Evolutionary conservation across 1,140 invertebrate species (phyloP).

Genomic region (Drosophila miranda): DNA sequence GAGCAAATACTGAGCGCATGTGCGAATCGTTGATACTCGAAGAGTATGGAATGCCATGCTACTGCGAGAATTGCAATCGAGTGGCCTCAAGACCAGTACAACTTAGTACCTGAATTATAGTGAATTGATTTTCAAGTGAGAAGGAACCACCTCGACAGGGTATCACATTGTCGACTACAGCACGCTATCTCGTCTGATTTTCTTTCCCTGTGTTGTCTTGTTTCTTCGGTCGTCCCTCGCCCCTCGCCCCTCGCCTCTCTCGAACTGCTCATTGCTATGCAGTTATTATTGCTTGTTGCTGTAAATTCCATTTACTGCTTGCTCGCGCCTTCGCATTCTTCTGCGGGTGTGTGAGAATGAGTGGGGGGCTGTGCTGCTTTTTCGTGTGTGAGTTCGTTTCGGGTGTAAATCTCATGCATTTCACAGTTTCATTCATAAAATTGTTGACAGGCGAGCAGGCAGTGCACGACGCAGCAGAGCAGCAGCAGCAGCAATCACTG

Average conservation of each 20-base stretch:
- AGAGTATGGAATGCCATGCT: too few species aligned
- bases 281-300: conserved; percentile 34
- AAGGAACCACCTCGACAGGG: too few species aligned
- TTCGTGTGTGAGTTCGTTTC: background rate
- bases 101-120: too few species aligned
- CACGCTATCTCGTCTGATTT: conserved; percentile 2
- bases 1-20: conserved; percentile 40
- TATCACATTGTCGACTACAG: too few species aligned
- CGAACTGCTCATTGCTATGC: too few species aligned
- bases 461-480: conserved; percentile 2
- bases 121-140: too few species aligned
- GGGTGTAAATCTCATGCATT: conserved; percentile 31
- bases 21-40: conserved; percentile 22
- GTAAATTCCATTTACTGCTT: conserved; percentile 60
- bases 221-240: conserved; percentile 1
- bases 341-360: background rate
- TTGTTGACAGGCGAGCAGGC: conserved; percentile 49
- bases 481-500: background rate
- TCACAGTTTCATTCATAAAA: conserved; percentile 62
- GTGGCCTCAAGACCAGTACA: too few species aligned
- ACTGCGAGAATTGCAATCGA: too few species aligned
- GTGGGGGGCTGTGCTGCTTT: background rate
- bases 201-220: conserved; percentile 26
- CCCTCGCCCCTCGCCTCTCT: background rate
- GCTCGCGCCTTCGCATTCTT: conserved; percentile 41